Evolutionary conservation across 2,113 vertebrate genomes (phyloP).

Genomic region (Mesembrinibis cayennensis): DNA sequence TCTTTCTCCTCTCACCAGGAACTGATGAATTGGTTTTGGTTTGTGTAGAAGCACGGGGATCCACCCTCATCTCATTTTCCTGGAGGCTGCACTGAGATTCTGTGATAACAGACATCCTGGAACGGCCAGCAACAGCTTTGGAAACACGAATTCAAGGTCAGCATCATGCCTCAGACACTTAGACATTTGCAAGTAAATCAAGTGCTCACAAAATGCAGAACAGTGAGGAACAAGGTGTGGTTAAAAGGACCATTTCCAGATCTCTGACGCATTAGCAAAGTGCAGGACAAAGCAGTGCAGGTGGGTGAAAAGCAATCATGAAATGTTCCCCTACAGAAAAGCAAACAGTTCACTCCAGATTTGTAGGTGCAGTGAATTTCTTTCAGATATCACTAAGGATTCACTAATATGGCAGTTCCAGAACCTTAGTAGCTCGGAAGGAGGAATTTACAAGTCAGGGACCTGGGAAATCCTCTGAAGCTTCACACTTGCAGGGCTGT

Average conservation of each 20-base stretch:
- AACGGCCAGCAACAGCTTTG: conserved; percentile 65
- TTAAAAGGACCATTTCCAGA: background rate
- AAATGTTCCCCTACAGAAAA: background rate
- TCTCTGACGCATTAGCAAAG: background rate
- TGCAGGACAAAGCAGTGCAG: background rate
- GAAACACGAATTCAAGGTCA: background rate
- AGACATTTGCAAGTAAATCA: background rate
- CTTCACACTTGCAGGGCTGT: background rate
- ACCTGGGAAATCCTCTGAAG: background rate
- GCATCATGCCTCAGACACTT: background rate
- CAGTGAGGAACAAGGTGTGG: background rate
- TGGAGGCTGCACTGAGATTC: conserved; percentile 44
- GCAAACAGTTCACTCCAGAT: background rate
- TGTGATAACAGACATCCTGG: conserved; percentile 69
- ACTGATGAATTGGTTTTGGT: conserved; percentile 2
- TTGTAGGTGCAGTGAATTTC: background rate
- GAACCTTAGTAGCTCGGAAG: background rate
- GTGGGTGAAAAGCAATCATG: background rate
- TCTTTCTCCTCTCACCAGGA: conserved; percentile 61
- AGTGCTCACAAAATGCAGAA: background rate
- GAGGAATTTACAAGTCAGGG: background rate
- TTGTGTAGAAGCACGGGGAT: conserved; percentile 37
- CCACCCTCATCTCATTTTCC: conserved; percentile 74
- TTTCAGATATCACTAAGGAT: background rate
- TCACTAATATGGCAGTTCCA: background rate